Evolutionary conservation across 2,113 vertebrate species (phyloP), one percentile per base, ranked within the genome.

Genomic region (Protomyctophum bolini): DNA sequence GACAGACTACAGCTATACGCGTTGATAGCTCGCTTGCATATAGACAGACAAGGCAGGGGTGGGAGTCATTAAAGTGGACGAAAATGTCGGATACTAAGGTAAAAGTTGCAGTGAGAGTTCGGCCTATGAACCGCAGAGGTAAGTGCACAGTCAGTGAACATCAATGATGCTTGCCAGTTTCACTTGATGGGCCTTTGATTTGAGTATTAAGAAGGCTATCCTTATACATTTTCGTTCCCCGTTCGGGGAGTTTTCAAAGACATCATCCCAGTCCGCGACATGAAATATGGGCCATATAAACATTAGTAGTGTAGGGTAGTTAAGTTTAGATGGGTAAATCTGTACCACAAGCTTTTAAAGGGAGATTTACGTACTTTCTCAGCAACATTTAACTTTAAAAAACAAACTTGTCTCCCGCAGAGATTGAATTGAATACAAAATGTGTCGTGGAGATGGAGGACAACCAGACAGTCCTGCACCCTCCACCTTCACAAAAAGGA

Each of bases 361-460:
- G 8, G 7, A 49, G 33, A 41, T 41, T 41, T 6, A 61, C 48
- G 52, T 69, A 10, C 10, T 7, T 70, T 67, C 56, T 83, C 75
- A 67, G 67, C 77, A 66, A 14, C 58, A 45, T 75, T 73, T 73
- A 12, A 80, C 81, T 81, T 68, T 73, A 50, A 10, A 41, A 21
- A 58, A 81, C 74, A 66, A 77, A 82, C 83, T 67, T 88, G 61
- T 80, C 66, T 83, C 83, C 33, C 92, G 91, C 94, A 99, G 97
- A 99, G 91, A 93, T 97, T 88, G 97, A 99, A 69, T 93, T 99
- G 90, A 98, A 96, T 84, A 98, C 97, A 79, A 98, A 98, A 92
- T 99, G 97, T 87, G 94, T 99, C 87, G 95, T 99, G 93, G 97
- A 99, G 60, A 98, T 99, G 97, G 96, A 99, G 88, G 96, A 97